Percentiles rank a stretch among this genome's conserved stretches.
Conservation (phyloP, 2,888 invertebrate genomes). For the Gisinianus flammeolus region DNA sequence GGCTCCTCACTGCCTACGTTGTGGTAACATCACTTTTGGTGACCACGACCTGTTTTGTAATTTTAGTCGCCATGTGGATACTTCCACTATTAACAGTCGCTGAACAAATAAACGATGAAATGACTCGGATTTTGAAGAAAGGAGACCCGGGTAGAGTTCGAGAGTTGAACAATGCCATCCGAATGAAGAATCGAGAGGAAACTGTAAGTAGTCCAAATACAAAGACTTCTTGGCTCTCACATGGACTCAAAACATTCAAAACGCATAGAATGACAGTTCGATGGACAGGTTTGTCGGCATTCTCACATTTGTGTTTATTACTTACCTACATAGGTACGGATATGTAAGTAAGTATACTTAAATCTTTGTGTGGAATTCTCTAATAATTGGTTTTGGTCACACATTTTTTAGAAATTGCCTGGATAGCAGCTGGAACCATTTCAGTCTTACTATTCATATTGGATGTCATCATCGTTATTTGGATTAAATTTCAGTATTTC, state of each 20-base stretch:
- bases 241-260: conserved; percentile 31
- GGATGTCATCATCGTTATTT: conserved; percentile 52
- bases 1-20: conserved; percentile 47
- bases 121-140: neutral
- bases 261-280: conserved; percentile 10
- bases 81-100: conserved; percentile 21
- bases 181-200: neutral
- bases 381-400: too few relatives aligned
- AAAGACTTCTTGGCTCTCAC: too few relatives aligned
- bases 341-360: too few relatives aligned
- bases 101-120: conserved; percentile 29
- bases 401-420: conserved; percentile 28
- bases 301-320: too few relatives aligned
- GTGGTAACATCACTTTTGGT: conserved; percentile 29
- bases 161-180: neutral
- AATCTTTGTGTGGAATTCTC: too few relatives aligned
- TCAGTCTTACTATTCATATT: conserved; percentile 52
- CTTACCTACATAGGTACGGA: too few relatives aligned
- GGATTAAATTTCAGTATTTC: conserved; percentile 50
- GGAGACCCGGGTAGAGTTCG: neutral
- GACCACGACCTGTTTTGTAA: conserved; percentile 9
- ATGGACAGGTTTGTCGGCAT: too few relatives aligned
- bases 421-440: conserved; percentile 49
- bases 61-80: conserved; percentile 26
- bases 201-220: neutral